Evolutionary conservation across 2,113 vertebrate species (phyloP).

Genomic region (Nibea albiflora): DNA sequence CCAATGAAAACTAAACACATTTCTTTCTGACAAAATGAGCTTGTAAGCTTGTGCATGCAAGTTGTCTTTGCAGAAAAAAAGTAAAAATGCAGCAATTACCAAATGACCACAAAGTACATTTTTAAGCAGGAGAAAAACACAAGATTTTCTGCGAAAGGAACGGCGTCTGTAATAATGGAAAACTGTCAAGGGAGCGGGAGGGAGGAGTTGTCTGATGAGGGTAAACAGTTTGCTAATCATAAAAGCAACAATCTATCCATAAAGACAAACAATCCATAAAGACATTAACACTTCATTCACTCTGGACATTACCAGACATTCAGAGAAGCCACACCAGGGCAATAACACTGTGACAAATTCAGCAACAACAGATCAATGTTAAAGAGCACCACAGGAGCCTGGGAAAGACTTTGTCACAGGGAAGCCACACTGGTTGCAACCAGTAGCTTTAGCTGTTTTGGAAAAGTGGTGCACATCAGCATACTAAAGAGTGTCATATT

Average conservation of each 20-base stretch:
- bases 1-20: neutral
- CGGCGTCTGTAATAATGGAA: neutral
- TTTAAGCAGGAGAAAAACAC: neutral
- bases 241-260: no score
- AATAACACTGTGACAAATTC: conserved; percentile 77
- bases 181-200: neutral
- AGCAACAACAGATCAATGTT: conserved; percentile 69
- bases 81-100: neutral
- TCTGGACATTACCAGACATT: conserved; percentile 47
- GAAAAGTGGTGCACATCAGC: conserved; percentile 3
- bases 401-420: conserved; percentile 39
- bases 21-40: neutral
- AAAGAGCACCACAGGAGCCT: conserved; percentile 55
- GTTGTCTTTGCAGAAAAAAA: neutral
- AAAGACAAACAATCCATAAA: conserved; percentile 69
- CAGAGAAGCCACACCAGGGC: conserved; percentile 51
- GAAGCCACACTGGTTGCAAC: conserved; percentile 23
- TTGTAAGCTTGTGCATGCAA: neutral
- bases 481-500: neutral
- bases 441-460: neutral
- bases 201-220: conserved; percentile 30
- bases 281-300: conserved; percentile 73
- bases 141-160: neutral
- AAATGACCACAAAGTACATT: neutral
- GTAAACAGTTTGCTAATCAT: conserved; percentile 64